Evolutionary conservation across 2,888 invertebrate genomes (phyloP), one percentile per base, ranked within the genome.

Genomic region (Coelinius sp.): DNA sequence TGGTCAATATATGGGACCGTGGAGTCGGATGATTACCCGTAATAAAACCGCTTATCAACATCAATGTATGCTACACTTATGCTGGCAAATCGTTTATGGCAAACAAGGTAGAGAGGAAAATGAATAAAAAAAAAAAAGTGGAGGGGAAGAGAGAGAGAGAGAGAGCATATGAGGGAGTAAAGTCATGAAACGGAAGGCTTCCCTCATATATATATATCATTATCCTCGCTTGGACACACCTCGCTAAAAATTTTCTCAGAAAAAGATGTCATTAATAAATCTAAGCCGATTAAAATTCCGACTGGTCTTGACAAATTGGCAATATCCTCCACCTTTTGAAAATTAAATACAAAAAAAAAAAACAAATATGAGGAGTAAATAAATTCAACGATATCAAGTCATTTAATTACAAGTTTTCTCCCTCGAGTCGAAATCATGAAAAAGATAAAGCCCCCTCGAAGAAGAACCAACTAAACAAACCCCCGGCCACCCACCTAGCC

Each of bases 11-110:
- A 59, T 31, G 59, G 59, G 59, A 20, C 59, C 59, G 59, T 56
- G 27, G 56, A 56, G 27, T 31, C 59, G 14, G 59, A 59, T 59
- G 59, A 59, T 59, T 59, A 31, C 35, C 25, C 25, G 35, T 59
- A 59, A 59, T 59, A 59, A 59, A 59, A 59, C 59, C 59, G 59
- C 59, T 59, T 59, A 59, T 59, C 59, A 59, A 59, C 59, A 59
- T 59, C 31, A 59, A 59, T 59, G 59, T 59, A 59, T 59, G 59
- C 31, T 59, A 27, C 59, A 59, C 59, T 59, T 59, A 31, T 59
- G 59, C 59, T 59, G 59, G 59, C 59, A 59, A 59, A 59, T 59
- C 59, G 59, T 59, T 59, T 59, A 35, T 59, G 31, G 59, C 35
- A 59, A 59, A 59, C 31, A 59, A 59, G 56, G 56, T 56, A 14